Conservation (phyloP, 2,888 invertebrate species). For the Agelastica alni region DNA sequence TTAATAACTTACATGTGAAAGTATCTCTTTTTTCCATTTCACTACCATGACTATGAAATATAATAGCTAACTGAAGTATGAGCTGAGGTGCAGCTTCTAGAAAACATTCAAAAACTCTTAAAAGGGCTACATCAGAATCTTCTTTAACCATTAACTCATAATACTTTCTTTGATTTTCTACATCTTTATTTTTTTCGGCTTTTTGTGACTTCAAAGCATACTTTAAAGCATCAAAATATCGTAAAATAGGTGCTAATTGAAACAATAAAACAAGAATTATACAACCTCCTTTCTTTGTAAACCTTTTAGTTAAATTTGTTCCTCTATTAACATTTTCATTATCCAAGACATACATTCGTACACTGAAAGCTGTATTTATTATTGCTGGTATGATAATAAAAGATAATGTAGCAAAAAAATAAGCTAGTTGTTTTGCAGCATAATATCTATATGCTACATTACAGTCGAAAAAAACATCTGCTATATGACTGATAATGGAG, state of each 20-base stretch:
- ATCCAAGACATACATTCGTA: conserved; percentile 70
- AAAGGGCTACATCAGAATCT: conserved; percentile 77
- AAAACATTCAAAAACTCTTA: conserved; percentile 79
- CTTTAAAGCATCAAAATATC: conserved; percentile 66
- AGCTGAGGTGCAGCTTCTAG: conserved; percentile 82
- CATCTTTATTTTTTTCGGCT: conserved; percentile 64
- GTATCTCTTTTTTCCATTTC: conserved; percentile 48
- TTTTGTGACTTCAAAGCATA: conserved; percentile 70
- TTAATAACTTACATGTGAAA: conserved; percentile 52
- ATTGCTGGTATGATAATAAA: conserved; percentile 76
- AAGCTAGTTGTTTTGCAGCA: conserved; percentile 59
- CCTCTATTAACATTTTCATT: conserved; percentile 60
- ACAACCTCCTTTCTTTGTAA: conserved; percentile 64
- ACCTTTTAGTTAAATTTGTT: conserved; percentile 62
- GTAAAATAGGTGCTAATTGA: conserved; percentile 74
- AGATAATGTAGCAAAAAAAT: conserved; percentile 70
- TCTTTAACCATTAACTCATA: conserved; percentile 77
- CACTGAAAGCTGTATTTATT: conserved; percentile 74
- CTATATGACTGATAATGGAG: conserved; percentile 70
- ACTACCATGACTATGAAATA: conserved; percentile 62
- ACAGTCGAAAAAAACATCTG: conserved; percentile 71
- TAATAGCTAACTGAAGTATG: conserved; percentile 72
- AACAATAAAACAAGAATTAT: conserved; percentile 66
- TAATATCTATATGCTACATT: conserved; percentile 70
- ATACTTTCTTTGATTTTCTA: conserved; percentile 65